phyloP scores from a whole-genome alignment of 2,113 vertebrate species.

The Toxotes jaculatrix region DNA sequence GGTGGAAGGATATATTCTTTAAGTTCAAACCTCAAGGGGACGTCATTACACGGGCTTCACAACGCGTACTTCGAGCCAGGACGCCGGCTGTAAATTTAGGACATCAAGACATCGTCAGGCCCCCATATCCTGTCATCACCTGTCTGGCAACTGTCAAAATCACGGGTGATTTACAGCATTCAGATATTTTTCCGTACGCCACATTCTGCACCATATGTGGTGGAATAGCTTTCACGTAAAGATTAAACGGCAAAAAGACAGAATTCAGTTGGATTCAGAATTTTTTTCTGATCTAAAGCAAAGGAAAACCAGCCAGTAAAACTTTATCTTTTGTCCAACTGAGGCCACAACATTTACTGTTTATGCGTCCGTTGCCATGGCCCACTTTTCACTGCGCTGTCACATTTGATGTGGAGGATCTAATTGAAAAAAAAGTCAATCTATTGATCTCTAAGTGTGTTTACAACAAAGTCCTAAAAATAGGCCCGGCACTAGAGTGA shows the following conservation, averaged over 20 bases:
- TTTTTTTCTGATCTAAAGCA: constrained; percentile 67
- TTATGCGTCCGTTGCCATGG: constrained; percentile 84
- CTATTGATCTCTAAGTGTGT: constrained; percentile 73
- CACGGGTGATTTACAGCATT: constrained; percentile 9
- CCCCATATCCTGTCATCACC: constrained; percentile 75
- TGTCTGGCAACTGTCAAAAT: constrained; percentile 16
- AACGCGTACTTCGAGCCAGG: neutral
- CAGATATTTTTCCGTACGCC: constrained; percentile 5
- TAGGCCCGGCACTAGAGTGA: constrained; percentile 55
- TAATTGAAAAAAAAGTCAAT: constrained; percentile 87
- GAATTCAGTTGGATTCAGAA: constrained; percentile 58
- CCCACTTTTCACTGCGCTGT: constrained; percentile 82
- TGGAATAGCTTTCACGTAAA: constrained; percentile 46
- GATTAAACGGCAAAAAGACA: constrained; percentile 30
- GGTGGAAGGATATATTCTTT: constrained; percentile 48
- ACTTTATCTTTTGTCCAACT: constrained; percentile 65
- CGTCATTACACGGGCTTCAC: constrained; percentile 29
- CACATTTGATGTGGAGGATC: constrained; percentile 84
- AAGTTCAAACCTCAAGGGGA: constrained; percentile 41
- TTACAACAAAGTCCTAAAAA: constrained; percentile 69
- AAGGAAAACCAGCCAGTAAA: constrained; percentile 71
- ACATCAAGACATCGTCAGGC: constrained; percentile 66
- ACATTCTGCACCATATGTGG: neutral
- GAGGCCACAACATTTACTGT: constrained; percentile 81
- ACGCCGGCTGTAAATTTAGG: constrained; percentile 29